A percentile compares a stretch with the other conserved stretches of the same genome.
Evolutionary conservation across 92 coral and sea anemone genomes (phyloP).

Genomic region (Heliopora coerulea): DNA sequence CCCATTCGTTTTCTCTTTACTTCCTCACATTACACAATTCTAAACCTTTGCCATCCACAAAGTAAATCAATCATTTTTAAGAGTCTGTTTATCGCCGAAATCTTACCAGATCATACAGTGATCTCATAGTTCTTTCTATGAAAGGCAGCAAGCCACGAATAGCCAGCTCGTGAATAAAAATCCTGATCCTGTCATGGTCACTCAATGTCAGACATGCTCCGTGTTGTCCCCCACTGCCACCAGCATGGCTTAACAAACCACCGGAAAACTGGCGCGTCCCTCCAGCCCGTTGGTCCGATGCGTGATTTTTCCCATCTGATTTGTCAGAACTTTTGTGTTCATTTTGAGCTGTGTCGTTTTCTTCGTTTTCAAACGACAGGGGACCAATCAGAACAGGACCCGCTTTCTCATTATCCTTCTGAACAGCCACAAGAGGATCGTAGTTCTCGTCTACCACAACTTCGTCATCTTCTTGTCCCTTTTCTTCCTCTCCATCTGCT

Average conservation of each 20-base stretch:
- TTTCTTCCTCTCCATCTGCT: conserved; percentile 48
- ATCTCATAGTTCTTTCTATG: conserved; percentile 81
- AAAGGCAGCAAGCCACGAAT: conserved; percentile 84
- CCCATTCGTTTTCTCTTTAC: too few species aligned
- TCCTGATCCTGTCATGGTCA: conserved; percentile 97
- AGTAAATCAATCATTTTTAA: too few species aligned
- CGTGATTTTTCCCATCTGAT: conserved; percentile 17
- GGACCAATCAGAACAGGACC: conserved; percentile 91
- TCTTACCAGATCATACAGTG: conserved; percentile 82
- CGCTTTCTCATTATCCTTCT: conserved; percentile 66
- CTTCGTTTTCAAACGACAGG: conserved; percentile 77
- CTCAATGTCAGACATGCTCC: conserved; percentile 90
- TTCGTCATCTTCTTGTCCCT: conserved; percentile 64
- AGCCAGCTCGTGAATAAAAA: conserved; percentile 92
- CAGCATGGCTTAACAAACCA: conserved; percentile 63
- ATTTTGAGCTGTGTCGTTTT: conserved; percentile 46
- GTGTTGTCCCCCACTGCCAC: conserved; percentile 61
- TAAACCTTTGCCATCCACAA: too few species aligned
- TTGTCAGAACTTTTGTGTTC: conserved; percentile 35
- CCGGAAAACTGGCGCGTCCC: conserved; percentile 78
- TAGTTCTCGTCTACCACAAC: conserved; percentile 91
- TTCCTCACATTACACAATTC: too few species aligned
- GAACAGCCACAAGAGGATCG: conserved; percentile 85
- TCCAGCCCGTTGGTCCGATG: conserved; percentile 3
- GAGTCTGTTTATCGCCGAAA: too few species aligned